phyloP scores from a whole-genome alignment of 1,140 invertebrate genomes.

The Drosophila sturtevanti region DNA sequence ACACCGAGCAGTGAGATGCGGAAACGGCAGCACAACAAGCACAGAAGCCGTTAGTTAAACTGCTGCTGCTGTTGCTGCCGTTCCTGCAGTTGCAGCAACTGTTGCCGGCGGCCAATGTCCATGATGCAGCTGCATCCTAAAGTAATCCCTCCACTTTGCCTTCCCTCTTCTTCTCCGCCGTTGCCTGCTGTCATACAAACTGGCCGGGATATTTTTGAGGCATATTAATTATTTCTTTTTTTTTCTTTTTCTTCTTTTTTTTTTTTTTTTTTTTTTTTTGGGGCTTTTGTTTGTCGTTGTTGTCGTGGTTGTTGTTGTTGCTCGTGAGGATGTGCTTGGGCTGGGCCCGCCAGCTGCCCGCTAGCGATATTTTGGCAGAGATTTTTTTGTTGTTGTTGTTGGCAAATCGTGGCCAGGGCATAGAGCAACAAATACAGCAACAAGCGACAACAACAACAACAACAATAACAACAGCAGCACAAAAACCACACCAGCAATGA shows the following conservation, averaged over 20 bases:
- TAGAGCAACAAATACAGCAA: slow-evolving; percentile 47
- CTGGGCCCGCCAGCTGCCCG: slow-evolving; percentile 70
- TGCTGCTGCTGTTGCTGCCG: slow-evolving; percentile 47
- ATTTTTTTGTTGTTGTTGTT: slow-evolving; percentile 47
- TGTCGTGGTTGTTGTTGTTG: slow-evolving; percentile 48
- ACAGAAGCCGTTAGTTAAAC: slow-evolving; percentile 80
- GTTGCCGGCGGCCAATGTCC: slow-evolving; percentile 56
- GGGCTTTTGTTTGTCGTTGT: slow-evolving; percentile 66
- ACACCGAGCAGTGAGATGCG: slow-evolving; percentile 78
- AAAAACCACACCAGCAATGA: slow-evolving; percentile 69
- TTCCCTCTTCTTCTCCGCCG: slow-evolving; percentile 44
- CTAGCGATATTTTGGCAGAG: slow-evolving; percentile 75
- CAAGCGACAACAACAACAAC: slow-evolving; percentile 35
- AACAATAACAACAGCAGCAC: slow-evolving; percentile 39
- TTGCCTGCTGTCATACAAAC: slow-evolving; percentile 78
- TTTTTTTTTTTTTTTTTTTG: slow-evolving; percentile 21
- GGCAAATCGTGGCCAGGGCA: slow-evolving; percentile 52
- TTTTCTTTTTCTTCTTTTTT: not conserved
- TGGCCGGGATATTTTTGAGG: slow-evolving; percentile 71
- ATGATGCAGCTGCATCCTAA: slow-evolving; percentile 56
- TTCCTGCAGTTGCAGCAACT: slow-evolving; percentile 18
- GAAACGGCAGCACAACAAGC: slow-evolving; percentile 79
- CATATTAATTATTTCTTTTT: slow-evolving; percentile 78
- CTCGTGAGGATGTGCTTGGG: slow-evolving; percentile 75
- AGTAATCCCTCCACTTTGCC: slow-evolving; percentile 15